Base-by-base conservation (phyloP, 1,140 invertebrate species). In the Chrysoperla carnea region DNA sequence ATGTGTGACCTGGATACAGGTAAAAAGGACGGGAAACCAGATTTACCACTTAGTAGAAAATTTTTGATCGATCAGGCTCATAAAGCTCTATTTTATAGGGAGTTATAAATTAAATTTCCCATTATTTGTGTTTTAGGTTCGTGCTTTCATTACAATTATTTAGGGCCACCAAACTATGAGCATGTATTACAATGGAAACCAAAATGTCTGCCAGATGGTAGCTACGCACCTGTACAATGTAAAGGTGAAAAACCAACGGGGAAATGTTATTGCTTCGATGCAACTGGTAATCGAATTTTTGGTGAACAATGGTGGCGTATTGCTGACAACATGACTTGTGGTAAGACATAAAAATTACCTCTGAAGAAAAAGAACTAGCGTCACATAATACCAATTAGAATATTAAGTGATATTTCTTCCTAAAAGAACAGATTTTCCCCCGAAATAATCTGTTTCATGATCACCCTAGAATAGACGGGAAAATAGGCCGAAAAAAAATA, bases 181-280 rank as follows among this genome's bases (percentile, higher is more conserved):
- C 9, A 36, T 3, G 50, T 48, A 37, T 63, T 63, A 39, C 45
- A 52, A 36, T 63, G 62, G 29, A 62, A 63, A 8, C 60, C 66
- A 1, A 58, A 50, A 15, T 74, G 72, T 47, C 55, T 67, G 44
- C 51, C 58, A 15, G 64, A 73, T 50, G 70, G 69, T 9, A 53
- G 52, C 6, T 74, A 60, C 52, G 62, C 62, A n/a, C 57, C 70
- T 5, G 66, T 69, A 44, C 71, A 73, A 52, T 72, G 70, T 46
- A 73, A 70, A 57, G 68, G 69, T 15, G 69, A 71, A 48, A 38
- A 50, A 40, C 57, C 66, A 42, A 64, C 52, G 35, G 69, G 70
- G 53, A 70, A 68, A 57, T 73, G 70, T 56, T 73, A 70, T 52
- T 73, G 70, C 51, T 60, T 59, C 28, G 58, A 64, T 49, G 53